These are phyloP conservation scores for Myiozetetes cayanensis DNA, from an alignment of 2,113 vertebrate genomes.

Conservation along the genomic window DNA sequence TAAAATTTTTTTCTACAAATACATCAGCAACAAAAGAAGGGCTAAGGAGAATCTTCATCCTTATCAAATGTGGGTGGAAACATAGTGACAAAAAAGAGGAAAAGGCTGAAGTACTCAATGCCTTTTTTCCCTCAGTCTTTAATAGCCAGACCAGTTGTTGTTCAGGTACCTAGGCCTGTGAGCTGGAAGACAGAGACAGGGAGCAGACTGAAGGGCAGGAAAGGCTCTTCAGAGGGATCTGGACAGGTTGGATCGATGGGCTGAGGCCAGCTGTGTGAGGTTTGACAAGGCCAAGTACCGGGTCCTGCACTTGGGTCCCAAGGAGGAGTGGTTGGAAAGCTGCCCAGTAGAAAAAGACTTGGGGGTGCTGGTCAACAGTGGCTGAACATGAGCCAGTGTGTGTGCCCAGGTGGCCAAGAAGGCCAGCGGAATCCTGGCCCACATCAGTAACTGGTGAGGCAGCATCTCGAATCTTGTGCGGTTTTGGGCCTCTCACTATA, in stretches of 20 bases:
- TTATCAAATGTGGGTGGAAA: not conserved
- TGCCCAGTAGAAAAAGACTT: accelerated
- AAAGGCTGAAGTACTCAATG: not conserved
- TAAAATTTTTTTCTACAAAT: not conserved
- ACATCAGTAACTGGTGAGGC: not conserved
- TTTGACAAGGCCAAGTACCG: accelerated
- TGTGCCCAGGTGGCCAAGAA: not conserved
- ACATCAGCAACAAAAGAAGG: not conserved
- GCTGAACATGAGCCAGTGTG: not conserved
- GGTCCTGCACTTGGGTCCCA: not conserved
- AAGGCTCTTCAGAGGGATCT: not conserved
- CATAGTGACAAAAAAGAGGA: not conserved
- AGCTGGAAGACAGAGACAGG: not conserved
- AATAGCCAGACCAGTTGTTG: not conserved
- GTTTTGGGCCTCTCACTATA: not conserved
- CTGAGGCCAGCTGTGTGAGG: accelerated
- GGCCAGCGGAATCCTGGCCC: not conserved
- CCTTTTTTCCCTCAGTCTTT: not conserved
- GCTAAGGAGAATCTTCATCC: not conserved
- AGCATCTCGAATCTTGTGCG: not conserved
- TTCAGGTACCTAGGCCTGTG: not conserved
- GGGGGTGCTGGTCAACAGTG: not conserved
- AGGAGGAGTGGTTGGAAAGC: not conserved
- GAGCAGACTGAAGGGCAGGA: not conserved
- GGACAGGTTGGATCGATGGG: not conserved